phyloP scores from a whole-genome alignment of 92 coral and sea anemone species.

The Epizoanthus illoricatus region DNA sequence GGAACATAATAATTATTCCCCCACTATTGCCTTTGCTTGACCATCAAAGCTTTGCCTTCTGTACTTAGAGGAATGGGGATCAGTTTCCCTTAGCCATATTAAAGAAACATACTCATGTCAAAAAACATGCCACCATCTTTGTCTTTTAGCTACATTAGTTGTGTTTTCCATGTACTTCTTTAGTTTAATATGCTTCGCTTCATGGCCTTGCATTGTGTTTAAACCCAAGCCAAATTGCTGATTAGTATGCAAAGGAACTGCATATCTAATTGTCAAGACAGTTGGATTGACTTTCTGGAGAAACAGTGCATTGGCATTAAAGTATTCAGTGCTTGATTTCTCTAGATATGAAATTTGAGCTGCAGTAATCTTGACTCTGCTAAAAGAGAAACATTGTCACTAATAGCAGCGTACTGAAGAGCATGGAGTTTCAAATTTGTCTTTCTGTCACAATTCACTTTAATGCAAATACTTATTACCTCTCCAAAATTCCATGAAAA shows the following conservation, averaged over 20 bases:
- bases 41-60: no score
- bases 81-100: no score
- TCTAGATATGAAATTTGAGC: constrained; percentile 38
- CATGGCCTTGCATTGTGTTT: constrained; percentile 73
- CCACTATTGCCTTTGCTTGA: no score
- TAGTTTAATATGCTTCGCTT: constrained; percentile 63
- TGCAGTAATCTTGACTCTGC: background rate
- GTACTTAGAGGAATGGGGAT: no score
- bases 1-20: no score
- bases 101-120: constrained; percentile 60
- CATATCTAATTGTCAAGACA: constrained; percentile 72
- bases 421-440: constrained; percentile 13
- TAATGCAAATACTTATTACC: background rate
- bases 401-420: constrained; percentile 1
- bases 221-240: constrained; percentile 59
- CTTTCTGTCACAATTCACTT: background rate
- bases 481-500: constrained; percentile 17
- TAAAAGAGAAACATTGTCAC: constrained; percentile 16
- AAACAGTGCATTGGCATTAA: constrained; percentile 49
- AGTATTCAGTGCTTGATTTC: constrained; percentile 51
- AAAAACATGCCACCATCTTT: constrained; percentile 67
- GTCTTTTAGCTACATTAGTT: constrained; percentile 57
- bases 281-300: constrained; percentile 55
- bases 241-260: constrained; percentile 60
- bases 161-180: constrained; percentile 61